Base-by-base conservation (phyloP, 2,888 invertebrate species). In the Noctua pronuba region DNA sequence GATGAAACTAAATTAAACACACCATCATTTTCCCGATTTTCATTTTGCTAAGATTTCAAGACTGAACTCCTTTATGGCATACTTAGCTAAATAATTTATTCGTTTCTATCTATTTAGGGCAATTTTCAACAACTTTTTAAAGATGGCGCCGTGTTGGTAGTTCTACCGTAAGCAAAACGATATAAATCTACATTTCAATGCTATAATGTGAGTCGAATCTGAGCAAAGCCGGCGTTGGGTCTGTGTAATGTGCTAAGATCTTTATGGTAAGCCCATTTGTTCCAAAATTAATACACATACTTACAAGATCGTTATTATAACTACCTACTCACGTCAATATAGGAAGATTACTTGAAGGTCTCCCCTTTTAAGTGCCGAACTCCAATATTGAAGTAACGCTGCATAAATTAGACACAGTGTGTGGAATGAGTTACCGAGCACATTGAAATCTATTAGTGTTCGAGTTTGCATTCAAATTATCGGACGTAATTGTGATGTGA, bases 401-500 rank as follows among this genome's bases (percentile, higher is more conserved):
- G 78, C 85, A 86, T 87, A 80, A 79, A 82, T 86, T 86, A 86
- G 84, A 73, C 24, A 64, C 72, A 67, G 21, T 35, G 72, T 84
- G 82, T 73, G 55, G 64, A 69, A 73, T 76, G 75, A 76, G 52
- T 75, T 52, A 77, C 73, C 72, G n/a, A 67, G n/a, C 41, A 77
- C 35, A 75, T 68, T 75, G 69, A 75, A 76, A 68, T 62, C 60
- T 65, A 58, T 55, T 65, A 74, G 28, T 49, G 64, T 76, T 68
- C 16, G 24, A 74, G 55, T 77, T 77, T 86, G 55, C 55, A 75
- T 76, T 75, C n/a, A 75, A 75, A 68, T 74, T 76, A 77, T 75
- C 74, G 49, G n/a, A 66, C 8, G 2, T 67, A 41, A 49, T 60
- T 62, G 55, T 46, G 31, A 31, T 49, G n/a, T 46, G 16, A 41